Percentiles rank a stretch among this genome's conserved stretches.
These are phyloP conservation scores for Carposina sasakii DNA, from an alignment of 1,140 invertebrate genomes.

Conservation along the genomic window DNA sequence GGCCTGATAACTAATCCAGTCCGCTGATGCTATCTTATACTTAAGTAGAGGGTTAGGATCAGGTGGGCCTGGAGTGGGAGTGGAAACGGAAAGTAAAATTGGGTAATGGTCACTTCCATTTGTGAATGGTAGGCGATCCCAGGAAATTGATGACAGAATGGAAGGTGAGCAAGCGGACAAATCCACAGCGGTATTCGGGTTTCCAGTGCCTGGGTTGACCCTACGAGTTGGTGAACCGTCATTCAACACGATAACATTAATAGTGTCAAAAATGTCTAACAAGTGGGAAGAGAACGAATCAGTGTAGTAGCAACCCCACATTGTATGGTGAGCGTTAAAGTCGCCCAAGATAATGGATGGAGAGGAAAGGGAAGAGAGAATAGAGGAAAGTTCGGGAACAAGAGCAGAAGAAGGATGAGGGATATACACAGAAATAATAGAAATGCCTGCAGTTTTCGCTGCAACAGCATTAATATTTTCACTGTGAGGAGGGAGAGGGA, in stretches of 20 bases:
- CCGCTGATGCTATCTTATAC: background rate
- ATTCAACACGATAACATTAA: conserved; percentile 8
- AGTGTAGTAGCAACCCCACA: background rate
- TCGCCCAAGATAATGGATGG: conserved; percentile 3
- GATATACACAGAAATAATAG: conserved; percentile 14
- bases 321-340: background rate
- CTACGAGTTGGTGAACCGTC: conserved; percentile 13
- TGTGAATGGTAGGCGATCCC: background rate
- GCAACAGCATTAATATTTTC: conserved; percentile 1
- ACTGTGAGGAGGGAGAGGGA: background rate
- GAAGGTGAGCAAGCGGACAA: conserved; percentile 5
- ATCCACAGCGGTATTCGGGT: conserved; percentile 3
- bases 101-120: conserved; percentile 14
- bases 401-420: background rate
- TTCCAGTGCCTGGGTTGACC: background rate
- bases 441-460: background rate
- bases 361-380: background rate
- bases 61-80: no score
- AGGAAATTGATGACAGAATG: background rate
- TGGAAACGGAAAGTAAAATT: conserved; percentile 5
- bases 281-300: background rate
- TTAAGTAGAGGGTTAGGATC: background rate
- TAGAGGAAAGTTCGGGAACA: background rate
- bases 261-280: background rate
- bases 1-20: background rate